These are phyloP conservation scores for Chrysolina haemoptera DNA, from an alignment of 2,888 invertebrate species.

Conservation along the genomic window DNA sequence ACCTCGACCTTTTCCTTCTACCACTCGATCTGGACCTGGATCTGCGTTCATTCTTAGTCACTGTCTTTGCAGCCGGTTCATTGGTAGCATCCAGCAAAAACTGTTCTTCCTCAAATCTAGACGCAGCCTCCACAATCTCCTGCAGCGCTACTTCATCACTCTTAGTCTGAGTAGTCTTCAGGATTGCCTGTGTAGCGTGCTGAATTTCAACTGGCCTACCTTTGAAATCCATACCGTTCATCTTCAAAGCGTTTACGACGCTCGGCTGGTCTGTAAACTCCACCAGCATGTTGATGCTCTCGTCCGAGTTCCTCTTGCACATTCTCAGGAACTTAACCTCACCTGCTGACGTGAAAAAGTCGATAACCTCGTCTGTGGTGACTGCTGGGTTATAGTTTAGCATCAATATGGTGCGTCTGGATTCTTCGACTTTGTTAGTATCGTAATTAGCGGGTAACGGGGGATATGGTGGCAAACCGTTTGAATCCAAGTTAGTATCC, in stretches of 20 bases:
- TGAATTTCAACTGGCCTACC: constrained; percentile 81
- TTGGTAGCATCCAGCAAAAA: constrained; percentile 94
- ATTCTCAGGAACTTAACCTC: constrained; percentile 96
- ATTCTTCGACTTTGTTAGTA: constrained; percentile 93
- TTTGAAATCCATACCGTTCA: constrained; percentile 86
- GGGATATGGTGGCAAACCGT: constrained; percentile 92
- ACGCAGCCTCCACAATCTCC: constrained; percentile 98
- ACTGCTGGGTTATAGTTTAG: constrained; percentile 83
- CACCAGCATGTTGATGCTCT: constrained; percentile 86
- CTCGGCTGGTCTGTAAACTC: constrained; percentile 96
- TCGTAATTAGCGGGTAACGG: constrained; percentile 90
- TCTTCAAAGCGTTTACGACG: constrained; percentile 86
- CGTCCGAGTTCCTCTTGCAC: constrained; percentile 87
- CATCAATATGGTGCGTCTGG: constrained; percentile 91
- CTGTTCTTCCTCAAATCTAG: constrained; percentile 95
- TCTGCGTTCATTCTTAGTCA: constrained; percentile 86
- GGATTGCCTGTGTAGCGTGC: constrained; percentile 93
- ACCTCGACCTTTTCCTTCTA: constrained; percentile 74
- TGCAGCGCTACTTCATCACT: constrained; percentile 95
- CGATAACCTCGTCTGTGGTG: constrained; percentile 86
- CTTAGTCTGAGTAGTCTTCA: constrained; percentile 94
- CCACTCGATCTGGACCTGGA: constrained; percentile 67
- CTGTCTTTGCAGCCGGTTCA: constrained; percentile 89
- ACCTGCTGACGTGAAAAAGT: constrained; percentile 87
- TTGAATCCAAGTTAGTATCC: constrained; percentile 88